phyloP scores from a whole-genome alignment of 2,113 vertebrate genomes.

The Ceratotherium simum region DNA sequence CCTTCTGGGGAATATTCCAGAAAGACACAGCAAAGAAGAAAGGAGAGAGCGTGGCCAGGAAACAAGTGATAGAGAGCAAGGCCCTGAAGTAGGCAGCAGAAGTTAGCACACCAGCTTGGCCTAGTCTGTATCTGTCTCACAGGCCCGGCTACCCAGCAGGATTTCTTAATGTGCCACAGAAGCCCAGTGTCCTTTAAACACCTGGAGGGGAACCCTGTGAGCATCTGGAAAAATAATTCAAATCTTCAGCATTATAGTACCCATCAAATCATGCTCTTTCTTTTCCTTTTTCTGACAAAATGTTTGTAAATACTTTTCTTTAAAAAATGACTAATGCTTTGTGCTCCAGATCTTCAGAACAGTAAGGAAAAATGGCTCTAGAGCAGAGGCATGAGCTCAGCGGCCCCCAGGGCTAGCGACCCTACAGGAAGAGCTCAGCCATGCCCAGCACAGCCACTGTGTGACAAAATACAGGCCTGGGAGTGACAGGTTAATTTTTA shows the following conservation, averaged over 20 bases:
- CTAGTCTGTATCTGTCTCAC: neutral
- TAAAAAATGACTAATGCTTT: neutral
- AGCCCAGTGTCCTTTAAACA: neutral
- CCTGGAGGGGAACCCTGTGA: neutral
- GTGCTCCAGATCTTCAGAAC: neutral
- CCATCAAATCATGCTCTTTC: neutral
- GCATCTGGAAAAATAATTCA: neutral
- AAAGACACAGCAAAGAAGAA: neutral
- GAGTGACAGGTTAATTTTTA: neutral
- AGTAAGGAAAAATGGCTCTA: neutral
- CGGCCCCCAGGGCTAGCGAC: neutral
- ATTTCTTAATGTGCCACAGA: neutral
- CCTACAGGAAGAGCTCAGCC: neutral
- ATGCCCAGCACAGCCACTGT: fast-evolving
- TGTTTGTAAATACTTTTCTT: neutral
- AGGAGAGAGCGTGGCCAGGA: neutral
- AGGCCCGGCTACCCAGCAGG: neutral
- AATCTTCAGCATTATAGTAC: neutral
- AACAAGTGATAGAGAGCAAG: neutral
- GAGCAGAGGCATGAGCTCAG: neutral
- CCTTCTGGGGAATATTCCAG: neutral
- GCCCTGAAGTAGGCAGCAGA: neutral
- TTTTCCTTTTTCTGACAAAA: neutral
- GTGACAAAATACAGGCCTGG: neutral
- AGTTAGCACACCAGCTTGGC: neutral